A percentile compares a stretch with the other conserved stretches of the same genome.
Evolutionary conservation across 2,113 vertebrate species (phyloP).

Genomic region (Calonectris borealis): DNA sequence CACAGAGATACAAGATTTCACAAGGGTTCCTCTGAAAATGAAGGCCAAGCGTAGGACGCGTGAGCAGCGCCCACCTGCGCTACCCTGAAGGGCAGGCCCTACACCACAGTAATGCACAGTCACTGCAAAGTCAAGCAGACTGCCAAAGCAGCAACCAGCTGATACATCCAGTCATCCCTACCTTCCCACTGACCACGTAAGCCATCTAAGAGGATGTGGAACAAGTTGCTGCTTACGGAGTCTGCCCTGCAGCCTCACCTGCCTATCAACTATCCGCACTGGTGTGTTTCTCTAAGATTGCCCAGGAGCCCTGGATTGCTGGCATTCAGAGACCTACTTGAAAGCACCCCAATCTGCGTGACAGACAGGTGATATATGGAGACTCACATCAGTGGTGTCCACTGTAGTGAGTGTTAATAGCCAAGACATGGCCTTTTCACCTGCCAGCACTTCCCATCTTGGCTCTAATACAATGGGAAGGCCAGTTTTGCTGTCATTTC

Average conservation of each 20-base stretch:
- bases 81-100: not conserved
- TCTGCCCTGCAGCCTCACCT: not conserved
- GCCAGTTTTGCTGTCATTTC: not conserved
- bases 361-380: not conserved
- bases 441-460: not conserved
- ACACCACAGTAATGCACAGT: not conserved
- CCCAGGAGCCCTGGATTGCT: not conserved
- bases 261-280: not conserved
- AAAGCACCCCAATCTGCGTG: not conserved
- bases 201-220: not conserved
- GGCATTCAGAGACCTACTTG: not conserved
- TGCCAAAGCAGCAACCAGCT: not conserved
- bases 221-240: not conserved
- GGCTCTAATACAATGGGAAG: not conserved
- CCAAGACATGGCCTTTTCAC: not conserved
- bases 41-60: fast-evolving
- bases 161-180: not conserved
- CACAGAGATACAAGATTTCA: not conserved
- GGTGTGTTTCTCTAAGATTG: not conserved
- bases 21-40: not conserved
- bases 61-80: not conserved
- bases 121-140: not conserved
- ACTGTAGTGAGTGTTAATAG: not conserved
- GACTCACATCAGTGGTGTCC: not conserved
- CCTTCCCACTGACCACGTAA: not conserved